Conservation (phyloP, 2,113 vertebrate species). For the Tragelaphus strepsiceros region DNA sequence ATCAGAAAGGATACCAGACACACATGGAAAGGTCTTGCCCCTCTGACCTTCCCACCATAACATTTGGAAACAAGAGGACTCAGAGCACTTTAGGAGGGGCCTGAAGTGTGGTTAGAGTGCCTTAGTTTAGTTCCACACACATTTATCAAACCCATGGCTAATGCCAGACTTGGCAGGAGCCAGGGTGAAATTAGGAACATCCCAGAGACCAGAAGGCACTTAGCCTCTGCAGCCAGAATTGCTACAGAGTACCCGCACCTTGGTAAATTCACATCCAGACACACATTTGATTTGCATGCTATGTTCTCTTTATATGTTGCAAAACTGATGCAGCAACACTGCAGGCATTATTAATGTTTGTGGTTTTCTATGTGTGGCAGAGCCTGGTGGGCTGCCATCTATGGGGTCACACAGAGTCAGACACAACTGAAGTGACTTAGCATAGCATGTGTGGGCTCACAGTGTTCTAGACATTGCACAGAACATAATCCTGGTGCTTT, state of each 20-base stretch:
- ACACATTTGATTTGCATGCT: not conserved
- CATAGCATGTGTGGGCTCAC: not conserved
- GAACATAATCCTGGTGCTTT: not conserved
- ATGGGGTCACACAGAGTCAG: no score
- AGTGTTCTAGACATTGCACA: not conserved
- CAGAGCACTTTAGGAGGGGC: not conserved
- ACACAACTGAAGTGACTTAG: no score
- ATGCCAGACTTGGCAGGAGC: not conserved
- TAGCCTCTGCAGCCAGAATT: not conserved
- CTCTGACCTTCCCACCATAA: constrained; percentile 47
- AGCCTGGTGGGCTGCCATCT: no score
- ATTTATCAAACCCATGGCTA: constrained; percentile 40
- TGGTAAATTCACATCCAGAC: not conserved
- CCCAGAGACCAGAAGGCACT: not conserved
- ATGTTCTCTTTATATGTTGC: not conserved
- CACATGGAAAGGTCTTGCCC: constrained; percentile 34
- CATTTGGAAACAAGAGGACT: not conserved
- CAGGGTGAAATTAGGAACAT: not conserved
- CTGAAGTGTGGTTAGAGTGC: constrained; percentile 13
- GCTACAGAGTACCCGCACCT: not conserved
- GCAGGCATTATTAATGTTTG: not conserved
- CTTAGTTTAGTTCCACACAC: constrained; percentile 20
- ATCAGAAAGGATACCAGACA: constrained; percentile 59
- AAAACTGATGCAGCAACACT: not conserved
- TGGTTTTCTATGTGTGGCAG: not conserved